Conservation (phyloP, 1,140 invertebrate species). For the Steinernema feltiae region DNA sequence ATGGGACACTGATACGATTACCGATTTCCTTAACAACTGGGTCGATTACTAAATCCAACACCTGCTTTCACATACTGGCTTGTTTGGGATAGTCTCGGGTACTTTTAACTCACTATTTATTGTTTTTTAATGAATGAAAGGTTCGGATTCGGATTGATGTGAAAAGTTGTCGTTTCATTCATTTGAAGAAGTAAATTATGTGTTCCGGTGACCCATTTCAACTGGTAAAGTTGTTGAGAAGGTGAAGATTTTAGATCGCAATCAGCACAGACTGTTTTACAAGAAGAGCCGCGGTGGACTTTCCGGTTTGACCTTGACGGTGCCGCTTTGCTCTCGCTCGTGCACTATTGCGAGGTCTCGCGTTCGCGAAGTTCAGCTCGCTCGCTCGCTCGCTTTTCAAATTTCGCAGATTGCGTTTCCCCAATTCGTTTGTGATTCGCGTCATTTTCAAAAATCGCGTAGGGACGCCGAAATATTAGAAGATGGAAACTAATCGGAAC, state of each 20-base stretch:
- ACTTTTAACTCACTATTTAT: too few relatives aligned
- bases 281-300: too few relatives aligned
- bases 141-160: too few relatives aligned
- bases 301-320: background rate
- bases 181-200: background rate
- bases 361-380: background rate
- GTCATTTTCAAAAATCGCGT: background rate
- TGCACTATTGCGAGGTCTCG: background rate
- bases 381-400: background rate
- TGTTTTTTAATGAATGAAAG: background rate
- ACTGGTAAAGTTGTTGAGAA: too few relatives aligned
- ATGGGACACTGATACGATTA: slow-evolving; percentile 52
- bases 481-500: background rate
- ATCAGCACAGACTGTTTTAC: too few relatives aligned
- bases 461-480: background rate
- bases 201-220: too few relatives aligned
- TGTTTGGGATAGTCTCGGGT: background rate
- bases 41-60: slow-evolving; percentile 32
- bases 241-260: too few relatives aligned
- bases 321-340: background rate
- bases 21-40: slow-evolving; percentile 52
- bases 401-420: background rate
- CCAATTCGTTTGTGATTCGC: background rate
- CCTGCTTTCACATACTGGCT: background rate
- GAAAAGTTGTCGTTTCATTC: background rate